A percentile compares a stretch with the other conserved stretches of the same genome.
These are phyloP conservation scores for Menidia beryllina DNA, from an alignment of 2,113 vertebrate species.

Conservation along the genomic window DNA sequence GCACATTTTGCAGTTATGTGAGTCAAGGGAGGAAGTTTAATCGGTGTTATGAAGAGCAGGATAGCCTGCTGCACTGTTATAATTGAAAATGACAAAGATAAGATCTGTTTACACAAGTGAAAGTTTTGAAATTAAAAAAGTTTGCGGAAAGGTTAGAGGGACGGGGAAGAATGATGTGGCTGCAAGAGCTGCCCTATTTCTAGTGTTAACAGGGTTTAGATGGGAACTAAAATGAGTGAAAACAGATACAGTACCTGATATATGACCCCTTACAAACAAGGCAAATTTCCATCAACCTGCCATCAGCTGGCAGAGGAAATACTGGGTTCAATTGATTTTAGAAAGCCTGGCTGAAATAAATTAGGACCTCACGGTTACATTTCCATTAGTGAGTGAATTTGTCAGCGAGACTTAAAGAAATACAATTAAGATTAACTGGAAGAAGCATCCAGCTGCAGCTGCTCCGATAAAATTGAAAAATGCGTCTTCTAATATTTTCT, in stretches of 20 bases:
- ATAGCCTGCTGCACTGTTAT: constrained; percentile 25
- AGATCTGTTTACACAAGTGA: constrained; percentile 23
- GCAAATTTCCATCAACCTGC: constrained; percentile 30
- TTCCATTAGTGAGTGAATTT: constrained; percentile 43
- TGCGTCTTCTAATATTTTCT: constrained; percentile 32
- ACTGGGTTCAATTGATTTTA: constrained; percentile 30
- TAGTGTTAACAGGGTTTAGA: constrained; percentile 29
- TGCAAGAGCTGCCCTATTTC: constrained; percentile 2
- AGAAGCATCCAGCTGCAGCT: constrained; percentile 28
- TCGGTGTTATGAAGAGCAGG: neutral
- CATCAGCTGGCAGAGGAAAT: constrained; percentile 11
- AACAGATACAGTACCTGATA: constrained; percentile 25
- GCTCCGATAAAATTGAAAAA: constrained; percentile 19
- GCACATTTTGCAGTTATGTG: constrained; percentile 14
- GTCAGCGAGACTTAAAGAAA: constrained; percentile 17
- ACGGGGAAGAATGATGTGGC: constrained; percentile 8
- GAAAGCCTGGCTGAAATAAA: constrained; percentile 34
- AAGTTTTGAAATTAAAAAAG: constrained; percentile 36
- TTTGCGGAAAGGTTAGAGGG: neutral
- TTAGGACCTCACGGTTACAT: neutral
- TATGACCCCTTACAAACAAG: constrained; percentile 25
- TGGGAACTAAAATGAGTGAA: constrained; percentile 30
- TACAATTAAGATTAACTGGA: constrained; percentile 49
- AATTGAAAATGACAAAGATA: constrained; percentile 43
- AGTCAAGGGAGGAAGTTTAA: constrained; percentile 16